These are phyloP conservation scores for Aurelia sp. DNA, from an alignment of 30 jellyfish, hydroid and myxozoan genomes.

Conservation along the genomic window DNA sequence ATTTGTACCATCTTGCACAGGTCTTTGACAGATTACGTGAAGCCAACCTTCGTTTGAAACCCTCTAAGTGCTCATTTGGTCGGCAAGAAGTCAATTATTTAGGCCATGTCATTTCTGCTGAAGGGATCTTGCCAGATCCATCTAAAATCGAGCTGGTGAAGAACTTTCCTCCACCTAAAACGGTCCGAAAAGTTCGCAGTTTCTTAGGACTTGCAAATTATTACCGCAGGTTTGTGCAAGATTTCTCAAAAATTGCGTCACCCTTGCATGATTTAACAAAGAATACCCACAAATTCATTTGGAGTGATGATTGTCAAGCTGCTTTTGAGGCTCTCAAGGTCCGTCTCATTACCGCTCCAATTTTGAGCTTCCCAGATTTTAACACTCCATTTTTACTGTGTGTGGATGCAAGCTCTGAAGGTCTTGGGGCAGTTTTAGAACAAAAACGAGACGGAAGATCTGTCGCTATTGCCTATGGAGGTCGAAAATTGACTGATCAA, in stretches of 20 bases:
- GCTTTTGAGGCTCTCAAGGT: background rate
- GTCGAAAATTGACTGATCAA: background rate
- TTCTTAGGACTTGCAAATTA: constrained; percentile 5
- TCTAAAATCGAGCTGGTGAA: background rate
- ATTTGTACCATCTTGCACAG: no score
- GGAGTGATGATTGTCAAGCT: background rate
- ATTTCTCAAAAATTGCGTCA: background rate
- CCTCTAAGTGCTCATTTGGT: background rate
- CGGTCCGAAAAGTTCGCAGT: background rate
- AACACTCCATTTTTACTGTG: background rate
- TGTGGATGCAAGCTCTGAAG: background rate
- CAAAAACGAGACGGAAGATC: background rate
- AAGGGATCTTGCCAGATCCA: background rate
- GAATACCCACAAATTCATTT: background rate
- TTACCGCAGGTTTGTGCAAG: constrained; percentile 18
- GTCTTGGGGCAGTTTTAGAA: background rate
- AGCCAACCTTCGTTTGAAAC: background rate
- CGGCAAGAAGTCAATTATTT: background rate
- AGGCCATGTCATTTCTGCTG: background rate
- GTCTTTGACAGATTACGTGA: background rate
- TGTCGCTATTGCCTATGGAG: constrained; percentile 3
- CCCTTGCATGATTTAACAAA: constrained; percentile 17
- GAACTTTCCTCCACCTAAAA: background rate
- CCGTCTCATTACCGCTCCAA: background rate
- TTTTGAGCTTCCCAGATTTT: background rate